Percentiles rank a stretch among this genome's conserved stretches.
These are phyloP conservation scores for Chiloscyllium plagiosum DNA, from an alignment of 2,113 vertebrate species.

Conservation along the genomic window DNA sequence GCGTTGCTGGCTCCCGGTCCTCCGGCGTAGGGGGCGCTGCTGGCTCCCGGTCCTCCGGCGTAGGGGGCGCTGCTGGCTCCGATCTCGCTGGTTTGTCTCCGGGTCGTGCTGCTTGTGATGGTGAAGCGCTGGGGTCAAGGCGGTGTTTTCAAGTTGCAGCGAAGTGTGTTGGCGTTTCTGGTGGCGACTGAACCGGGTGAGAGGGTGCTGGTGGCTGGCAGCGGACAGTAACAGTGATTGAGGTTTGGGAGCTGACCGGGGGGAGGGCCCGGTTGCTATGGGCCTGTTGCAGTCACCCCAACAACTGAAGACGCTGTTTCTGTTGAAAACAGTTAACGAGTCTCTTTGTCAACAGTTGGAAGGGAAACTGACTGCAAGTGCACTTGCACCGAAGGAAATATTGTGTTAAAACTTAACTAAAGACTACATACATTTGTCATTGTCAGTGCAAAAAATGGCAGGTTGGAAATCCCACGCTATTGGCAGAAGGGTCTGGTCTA, in stretches of 20 bases:
- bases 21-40: not conserved
- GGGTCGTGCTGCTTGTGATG: not conserved
- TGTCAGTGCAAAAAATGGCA: not conserved
- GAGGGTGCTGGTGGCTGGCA: not conserved
- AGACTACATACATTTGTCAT: not conserved
- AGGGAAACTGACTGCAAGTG: not conserved
- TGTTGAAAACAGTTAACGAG: not conserved
- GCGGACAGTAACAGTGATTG: not conserved
- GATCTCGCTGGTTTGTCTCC: not conserved
- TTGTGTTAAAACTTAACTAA: not conserved
- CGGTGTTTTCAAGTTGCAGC: conserved; percentile 6
- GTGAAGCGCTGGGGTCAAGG: not conserved
- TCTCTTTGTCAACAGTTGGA: not conserved
- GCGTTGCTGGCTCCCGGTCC: not conserved
- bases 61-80: not conserved
- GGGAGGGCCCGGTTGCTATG: not conserved
- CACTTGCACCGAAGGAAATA: too few relatives aligned
- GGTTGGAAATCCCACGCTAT: not conserved
- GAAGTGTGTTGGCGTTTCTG: not conserved
- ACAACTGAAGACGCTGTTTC: not conserved
- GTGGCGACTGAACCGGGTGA: not conserved
- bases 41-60: not conserved
- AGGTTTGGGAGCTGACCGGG: not conserved
- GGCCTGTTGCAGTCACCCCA: not conserved
- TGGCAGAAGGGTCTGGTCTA: not conserved